phyloP scores from a whole-genome alignment of 2,797 vertebrate genomes.

The Tolypeutes matacus region DNA sequence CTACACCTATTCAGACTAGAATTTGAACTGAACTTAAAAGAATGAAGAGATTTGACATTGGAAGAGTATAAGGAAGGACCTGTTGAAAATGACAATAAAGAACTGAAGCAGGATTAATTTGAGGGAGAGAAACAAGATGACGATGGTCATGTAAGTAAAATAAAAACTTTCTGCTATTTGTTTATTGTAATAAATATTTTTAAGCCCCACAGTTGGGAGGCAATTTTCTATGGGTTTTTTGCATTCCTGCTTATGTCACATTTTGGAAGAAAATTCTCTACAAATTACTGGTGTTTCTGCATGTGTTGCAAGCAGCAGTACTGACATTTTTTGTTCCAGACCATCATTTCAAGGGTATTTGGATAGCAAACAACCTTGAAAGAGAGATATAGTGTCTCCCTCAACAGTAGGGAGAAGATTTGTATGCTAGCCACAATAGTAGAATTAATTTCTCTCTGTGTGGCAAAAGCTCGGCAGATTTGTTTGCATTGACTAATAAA shows the following conservation, averaged over 20 bases:
- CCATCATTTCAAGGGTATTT: neutral
- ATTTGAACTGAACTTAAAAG: neutral
- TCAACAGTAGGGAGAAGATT: neutral
- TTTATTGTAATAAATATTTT: conserved; percentile 3
- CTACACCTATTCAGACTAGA: neutral
- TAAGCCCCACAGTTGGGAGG: neutral
- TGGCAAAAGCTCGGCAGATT: neutral
- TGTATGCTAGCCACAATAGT: neutral
- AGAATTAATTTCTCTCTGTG: neutral
- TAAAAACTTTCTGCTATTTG: neutral
- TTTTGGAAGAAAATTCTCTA: neutral
- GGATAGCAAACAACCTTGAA: neutral
- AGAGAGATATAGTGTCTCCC: neutral
- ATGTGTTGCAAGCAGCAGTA: neutral
- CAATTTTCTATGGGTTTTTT: neutral
- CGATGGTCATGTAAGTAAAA: neutral
- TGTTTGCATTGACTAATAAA: neutral
- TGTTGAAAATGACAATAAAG: neutral
- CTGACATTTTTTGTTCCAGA: neutral
- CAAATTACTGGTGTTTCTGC: neutral
- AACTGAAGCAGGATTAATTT: neutral
- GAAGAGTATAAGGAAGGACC: neutral
- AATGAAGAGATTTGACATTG: neutral
- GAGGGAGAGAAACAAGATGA: neutral
- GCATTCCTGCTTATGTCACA: neutral